Conservation (phyloP, 2,888 invertebrate genomes). For the Abrostola triplasia region DNA sequence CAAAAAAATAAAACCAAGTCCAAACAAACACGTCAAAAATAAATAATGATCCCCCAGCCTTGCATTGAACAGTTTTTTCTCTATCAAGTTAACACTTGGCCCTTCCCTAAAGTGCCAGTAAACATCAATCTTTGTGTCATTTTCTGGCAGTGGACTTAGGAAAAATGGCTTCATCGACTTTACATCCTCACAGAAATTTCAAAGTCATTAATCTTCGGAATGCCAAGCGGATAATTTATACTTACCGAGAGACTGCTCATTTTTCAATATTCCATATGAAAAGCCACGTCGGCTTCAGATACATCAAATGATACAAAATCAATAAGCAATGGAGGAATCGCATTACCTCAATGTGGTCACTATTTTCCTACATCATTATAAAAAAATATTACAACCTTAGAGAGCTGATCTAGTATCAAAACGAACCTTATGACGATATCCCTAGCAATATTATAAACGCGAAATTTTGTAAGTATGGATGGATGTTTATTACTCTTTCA, state of each 20-base stretch:
- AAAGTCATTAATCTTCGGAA: conserved; percentile 78
- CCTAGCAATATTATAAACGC: too few relatives aligned
- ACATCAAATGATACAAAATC: conserved; percentile 2
- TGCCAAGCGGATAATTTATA: conserved; percentile 74
- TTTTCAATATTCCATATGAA: conserved; percentile 60
- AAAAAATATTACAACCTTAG: too few relatives aligned
- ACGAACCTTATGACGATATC: too few relatives aligned
- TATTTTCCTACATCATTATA: background rate
- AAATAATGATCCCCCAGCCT: conserved; percentile 10
- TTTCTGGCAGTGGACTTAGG: conserved; percentile 79
- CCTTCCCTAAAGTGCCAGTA: conserved; percentile 57
- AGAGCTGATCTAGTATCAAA: too few relatives aligned
- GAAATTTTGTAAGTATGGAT: too few relatives aligned
- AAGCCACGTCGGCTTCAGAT: conserved; percentile 31
- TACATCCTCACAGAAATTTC: conserved; percentile 76
- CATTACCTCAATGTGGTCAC: background rate
- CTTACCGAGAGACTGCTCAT: conserved; percentile 66
- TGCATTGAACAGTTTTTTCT: conserved; percentile 37
- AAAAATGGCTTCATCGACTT: conserved; percentile 84
- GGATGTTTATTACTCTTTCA: too few relatives aligned
- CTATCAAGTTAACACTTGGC: conserved; percentile 67
- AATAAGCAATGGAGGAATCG: background rate
- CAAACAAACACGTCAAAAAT: conserved; percentile 7
- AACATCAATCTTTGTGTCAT: conserved; percentile 82
- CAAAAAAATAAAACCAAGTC: conserved; percentile 15